A percentile compares a stretch with the other conserved stretches of the same genome.
phyloP scores from a whole-genome alignment of 2,113 vertebrate genomes.

The Mobula birostris region DNA sequence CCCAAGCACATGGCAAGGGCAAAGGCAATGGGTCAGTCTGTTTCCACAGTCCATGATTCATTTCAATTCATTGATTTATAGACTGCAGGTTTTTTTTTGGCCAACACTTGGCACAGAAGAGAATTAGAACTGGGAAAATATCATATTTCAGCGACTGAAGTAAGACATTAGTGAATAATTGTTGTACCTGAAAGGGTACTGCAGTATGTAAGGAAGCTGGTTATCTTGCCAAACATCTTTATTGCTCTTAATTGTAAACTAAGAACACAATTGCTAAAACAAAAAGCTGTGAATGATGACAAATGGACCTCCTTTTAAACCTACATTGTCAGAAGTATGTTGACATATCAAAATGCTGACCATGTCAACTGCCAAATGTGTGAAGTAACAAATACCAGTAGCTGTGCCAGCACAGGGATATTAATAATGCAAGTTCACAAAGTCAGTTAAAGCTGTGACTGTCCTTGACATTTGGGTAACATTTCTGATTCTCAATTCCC shows the following conservation, averaged over 20 bases:
- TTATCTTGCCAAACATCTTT: neutral
- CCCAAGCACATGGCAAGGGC: too few species aligned
- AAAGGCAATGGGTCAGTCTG: too few species aligned
- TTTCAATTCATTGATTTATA: too few species aligned
- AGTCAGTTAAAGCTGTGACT: neutral
- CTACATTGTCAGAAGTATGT: neutral
- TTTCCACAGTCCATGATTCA: too few species aligned
- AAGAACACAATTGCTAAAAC: neutral
- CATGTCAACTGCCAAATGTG: constrained; percentile 20
- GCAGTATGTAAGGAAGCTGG: neutral
- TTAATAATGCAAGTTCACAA: neutral
- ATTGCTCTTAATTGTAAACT: constrained; percentile 2
- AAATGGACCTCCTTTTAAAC: constrained; percentile 24
- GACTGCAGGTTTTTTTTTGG: too few species aligned
- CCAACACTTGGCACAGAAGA: neutral
- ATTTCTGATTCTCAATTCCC: neutral
- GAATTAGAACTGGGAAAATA: neutral
- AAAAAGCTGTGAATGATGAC: neutral
- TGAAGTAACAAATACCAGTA: constrained; percentile 16
- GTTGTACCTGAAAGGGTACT: neutral
- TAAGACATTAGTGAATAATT: neutral
- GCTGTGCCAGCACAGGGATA: neutral
- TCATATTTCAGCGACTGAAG: neutral
- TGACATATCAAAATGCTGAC: constrained; percentile 21
- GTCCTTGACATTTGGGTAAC: neutral